Evolutionary conservation across 2,113 vertebrate genomes (phyloP).

Genomic region (Chloroceryle aenea): DNA sequence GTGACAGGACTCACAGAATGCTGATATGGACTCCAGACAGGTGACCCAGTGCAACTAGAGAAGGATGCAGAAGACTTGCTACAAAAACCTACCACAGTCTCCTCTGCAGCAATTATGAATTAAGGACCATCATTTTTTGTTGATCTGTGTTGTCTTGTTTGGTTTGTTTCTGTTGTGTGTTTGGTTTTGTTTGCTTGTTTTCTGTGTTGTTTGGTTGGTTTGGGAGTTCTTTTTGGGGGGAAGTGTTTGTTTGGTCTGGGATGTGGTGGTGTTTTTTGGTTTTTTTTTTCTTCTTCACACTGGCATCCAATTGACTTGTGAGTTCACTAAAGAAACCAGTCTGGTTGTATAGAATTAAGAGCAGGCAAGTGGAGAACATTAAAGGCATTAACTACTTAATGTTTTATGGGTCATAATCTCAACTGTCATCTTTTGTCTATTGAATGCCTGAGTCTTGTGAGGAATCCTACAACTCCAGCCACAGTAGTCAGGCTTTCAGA

Average conservation of each 20-base stretch:
- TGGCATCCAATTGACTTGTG: neutral
- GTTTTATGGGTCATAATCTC: neutral
- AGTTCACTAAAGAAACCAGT: neutral
- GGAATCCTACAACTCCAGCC: neutral
- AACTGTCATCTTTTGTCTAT: neutral
- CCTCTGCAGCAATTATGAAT: neutral
- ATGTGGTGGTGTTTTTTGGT: neutral
- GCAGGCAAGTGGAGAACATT: neutral
- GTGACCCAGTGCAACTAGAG: neutral
- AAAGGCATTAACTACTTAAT: neutral
- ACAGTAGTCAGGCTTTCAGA: neutral
- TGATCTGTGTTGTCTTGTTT: too few relatives aligned
- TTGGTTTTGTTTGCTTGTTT: neutral
- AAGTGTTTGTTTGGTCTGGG: too few relatives aligned
- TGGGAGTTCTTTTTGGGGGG: too few relatives aligned
- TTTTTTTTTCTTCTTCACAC: neutral
- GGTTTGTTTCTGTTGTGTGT: too few relatives aligned
- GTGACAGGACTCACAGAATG: slow-evolving; percentile 26
- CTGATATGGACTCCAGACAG: slow-evolving; percentile 38
- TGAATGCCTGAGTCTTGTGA: rapidly evolving
- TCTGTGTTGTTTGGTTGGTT: neutral
- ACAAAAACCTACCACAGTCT: neutral
- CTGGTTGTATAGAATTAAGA: neutral
- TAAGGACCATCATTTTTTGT: neutral
- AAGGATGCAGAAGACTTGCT: neutral